Evolutionary conservation across 2,888 invertebrate genomes (phyloP), one percentile per base, ranked within the genome.

Genomic region (Artemia sinica): DNA sequence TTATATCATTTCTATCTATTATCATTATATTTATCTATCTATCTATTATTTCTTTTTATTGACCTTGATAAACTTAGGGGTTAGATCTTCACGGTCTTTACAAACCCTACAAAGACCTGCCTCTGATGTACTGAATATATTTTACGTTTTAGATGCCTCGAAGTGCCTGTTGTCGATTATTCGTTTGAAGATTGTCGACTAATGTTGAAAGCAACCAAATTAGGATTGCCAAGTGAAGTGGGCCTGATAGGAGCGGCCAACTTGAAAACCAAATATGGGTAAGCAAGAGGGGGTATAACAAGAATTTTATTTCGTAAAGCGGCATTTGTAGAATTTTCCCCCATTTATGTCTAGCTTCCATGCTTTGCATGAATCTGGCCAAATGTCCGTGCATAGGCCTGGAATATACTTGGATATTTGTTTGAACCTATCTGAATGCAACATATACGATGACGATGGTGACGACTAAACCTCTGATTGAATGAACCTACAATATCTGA

Each of bases 111-210:
- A 6, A 41, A 41, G 1, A 41, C 41, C 41, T 41, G 41, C 41
- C 41, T 41, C 41, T 41, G 41, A 41, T 41, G 41, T 41, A 41
- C 41, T 41, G 41, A 41, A 41, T 41, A 41, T 41, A 6, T 41
- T 41, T 41, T 41, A 41, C 41, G 41, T 69, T 74, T 66, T 72
- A 93, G 93, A 75, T 87, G 89, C 2, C 79, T 94, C 14, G 85
- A 86, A 3, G 83, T 94, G 63, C 93, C 94, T 6, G 86, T 89
- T 0, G 83, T 91, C 65, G 92, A 95, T 78, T 93, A 91, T 78
- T 89, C 92, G 0, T 94, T 89, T 77, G 91, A 93, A 76, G 94
- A 94, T 79, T 92, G 92, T 74, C 84, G 88, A 65, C 81, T 92
- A 71, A 88, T 92, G 80, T 84, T 84, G 68, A 84, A 86, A 74